Evolutionary conservation across 2,888 invertebrate species (phyloP), one percentile per base, ranked within the genome.

Genomic region (Chirona hameri): DNA sequence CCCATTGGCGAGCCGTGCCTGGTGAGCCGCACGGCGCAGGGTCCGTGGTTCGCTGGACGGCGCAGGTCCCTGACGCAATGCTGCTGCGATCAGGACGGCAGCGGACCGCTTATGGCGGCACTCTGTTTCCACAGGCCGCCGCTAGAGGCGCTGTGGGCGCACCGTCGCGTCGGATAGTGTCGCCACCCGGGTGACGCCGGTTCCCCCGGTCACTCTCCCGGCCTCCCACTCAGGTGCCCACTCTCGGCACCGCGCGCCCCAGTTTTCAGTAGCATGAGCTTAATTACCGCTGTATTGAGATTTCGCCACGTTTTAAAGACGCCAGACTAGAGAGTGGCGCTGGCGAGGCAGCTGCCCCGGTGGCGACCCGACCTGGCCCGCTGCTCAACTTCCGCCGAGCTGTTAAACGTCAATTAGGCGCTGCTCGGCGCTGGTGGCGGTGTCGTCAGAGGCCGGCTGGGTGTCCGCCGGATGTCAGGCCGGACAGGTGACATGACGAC

Each of bases 321-420:
- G 27, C 31, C 31, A 39, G 7, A 31, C 31, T 31, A 31, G 72
- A 10, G 31, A 21, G 31, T 31, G 72, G 72, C 72, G 72, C 27
- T 39, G 39, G 39, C 7, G 39, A 39, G 7, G 39, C 57, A 57
- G 18, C 24, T 57, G 7, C 7, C 0, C 24, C 57, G 57, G 57
- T 57, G 57, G 57, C 18, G 21, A 24, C 57, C 24, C 21, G 57
- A 18, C 57, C 57, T 18, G 29, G 31, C 72, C 4, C 15, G 5
- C 72, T 18, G n/a, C 72, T 12, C 18, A 31, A 21, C 72, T 72
- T 72, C 72, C 72, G 72, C 31, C 72, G 15, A 39, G 39, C 72
- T 31, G 31, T 72, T 39, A 72, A 72, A 72, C 31, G 72, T 31
- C 72, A 72, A 72, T 72, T 72, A 72, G 72, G 10, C 12, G 65